These are phyloP conservation scores for Fringilla coelebs DNA, from an alignment of 2,797 vertebrate species.

Conservation along the genomic window DNA sequence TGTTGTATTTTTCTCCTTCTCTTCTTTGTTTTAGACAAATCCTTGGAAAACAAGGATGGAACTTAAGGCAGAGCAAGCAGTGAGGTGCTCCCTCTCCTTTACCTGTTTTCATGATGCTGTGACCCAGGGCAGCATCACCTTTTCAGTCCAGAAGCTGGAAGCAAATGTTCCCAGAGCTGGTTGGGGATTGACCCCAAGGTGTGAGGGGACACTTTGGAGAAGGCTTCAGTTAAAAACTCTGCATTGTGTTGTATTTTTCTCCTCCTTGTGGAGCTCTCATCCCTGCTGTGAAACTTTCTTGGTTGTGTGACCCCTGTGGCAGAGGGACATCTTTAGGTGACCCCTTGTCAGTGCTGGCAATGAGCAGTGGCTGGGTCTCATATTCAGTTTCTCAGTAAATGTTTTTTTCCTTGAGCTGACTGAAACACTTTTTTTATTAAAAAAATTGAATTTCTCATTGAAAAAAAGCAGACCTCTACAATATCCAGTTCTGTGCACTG, in stretches of 20 bases:
- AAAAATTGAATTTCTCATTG: not conserved
- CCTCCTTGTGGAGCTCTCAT: not conserved
- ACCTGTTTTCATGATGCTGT: not conserved
- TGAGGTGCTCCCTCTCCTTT: not conserved
- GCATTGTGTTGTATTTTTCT: not conserved
- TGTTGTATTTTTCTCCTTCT: not conserved
- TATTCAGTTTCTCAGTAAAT: rapidly evolving
- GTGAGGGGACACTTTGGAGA: not conserved
- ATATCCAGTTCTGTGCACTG: not conserved
- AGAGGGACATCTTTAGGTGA: not conserved
- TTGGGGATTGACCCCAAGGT: not conserved
- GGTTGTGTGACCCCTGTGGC: not conserved
- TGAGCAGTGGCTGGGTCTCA: not conserved
- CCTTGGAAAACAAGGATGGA: not conserved
- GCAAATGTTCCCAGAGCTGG: not conserved
- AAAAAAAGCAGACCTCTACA: not conserved
- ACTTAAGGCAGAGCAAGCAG: not conserved
- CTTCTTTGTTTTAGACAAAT: too few relatives aligned
- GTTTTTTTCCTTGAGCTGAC: not conserved
- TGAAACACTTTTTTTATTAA: not conserved
- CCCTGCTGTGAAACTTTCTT: not conserved
- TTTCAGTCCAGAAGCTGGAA: not conserved
- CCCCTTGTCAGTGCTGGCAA: not conserved
- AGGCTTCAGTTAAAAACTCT: not conserved
- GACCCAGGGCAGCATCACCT: not conserved